These are phyloP conservation scores for Diarsia mendica DNA, from an alignment of 2,888 invertebrate genomes.

Conservation along the genomic window DNA sequence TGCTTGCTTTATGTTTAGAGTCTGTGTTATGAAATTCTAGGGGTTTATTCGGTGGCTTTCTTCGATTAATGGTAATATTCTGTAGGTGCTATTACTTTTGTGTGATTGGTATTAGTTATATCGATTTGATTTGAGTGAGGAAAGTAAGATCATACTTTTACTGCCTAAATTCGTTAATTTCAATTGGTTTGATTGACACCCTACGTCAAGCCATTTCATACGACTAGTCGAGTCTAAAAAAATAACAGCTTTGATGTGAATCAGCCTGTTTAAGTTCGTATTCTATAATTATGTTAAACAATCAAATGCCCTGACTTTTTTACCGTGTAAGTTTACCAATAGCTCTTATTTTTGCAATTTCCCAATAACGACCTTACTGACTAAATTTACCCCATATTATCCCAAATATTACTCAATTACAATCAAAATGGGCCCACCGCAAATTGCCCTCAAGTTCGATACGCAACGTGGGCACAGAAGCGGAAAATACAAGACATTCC, in stretches of 20 bases:
- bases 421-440: conserved; percentile 30
- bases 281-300: background rate
- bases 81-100: background rate
- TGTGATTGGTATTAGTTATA: background rate
- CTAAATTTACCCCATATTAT: conserved; percentile 10
- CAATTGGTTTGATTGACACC: too few relatives aligned
- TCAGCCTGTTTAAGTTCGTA: background rate
- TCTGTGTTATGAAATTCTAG: conserved; percentile 19
- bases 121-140: background rate
- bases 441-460: conserved; percentile 71
- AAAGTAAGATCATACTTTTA: background rate
- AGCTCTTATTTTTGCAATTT: background rate
- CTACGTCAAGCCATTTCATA: background rate
- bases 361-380: background rate
- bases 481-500: conserved; percentile 82
- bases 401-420: conserved; percentile 39
- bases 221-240: background rate
- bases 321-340: background rate
- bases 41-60: conserved; percentile 31
- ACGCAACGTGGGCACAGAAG: conserved; percentile 68
- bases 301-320: background rate
- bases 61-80: background rate
- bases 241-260: background rate
- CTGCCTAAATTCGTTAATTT: background rate
- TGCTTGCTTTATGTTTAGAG: conserved; percentile 21